Conservation (phyloP, 2,797 vertebrate genomes). For the Myotis daubentonii region DNA sequence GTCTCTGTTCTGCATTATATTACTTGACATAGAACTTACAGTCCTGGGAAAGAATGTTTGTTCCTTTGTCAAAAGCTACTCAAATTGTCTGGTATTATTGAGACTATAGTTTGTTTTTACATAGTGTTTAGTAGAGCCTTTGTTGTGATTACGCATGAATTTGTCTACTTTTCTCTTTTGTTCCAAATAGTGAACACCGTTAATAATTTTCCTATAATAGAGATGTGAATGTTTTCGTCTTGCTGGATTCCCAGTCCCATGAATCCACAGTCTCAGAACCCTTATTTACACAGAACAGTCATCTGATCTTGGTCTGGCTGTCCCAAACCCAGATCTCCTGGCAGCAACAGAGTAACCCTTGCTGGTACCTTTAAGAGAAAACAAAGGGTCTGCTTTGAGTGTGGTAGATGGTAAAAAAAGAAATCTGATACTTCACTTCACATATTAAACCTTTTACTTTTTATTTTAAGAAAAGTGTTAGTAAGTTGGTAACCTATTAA, state of each 20-base stretch:
- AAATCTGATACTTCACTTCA: background rate
- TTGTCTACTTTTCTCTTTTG: slow-evolving; percentile 27
- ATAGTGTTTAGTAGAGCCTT: background rate
- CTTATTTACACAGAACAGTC: slow-evolving; percentile 42
- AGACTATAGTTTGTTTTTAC: background rate
- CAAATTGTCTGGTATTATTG: background rate
- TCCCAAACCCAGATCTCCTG: background rate
- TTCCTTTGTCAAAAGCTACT: background rate
- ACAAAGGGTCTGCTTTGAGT: background rate
- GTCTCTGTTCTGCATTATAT: slow-evolving; percentile 33
- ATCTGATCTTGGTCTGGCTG: slow-evolving; percentile 23
- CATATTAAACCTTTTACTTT: background rate
- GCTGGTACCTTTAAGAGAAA: background rate
- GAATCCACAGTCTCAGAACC: background rate
- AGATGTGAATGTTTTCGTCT: slow-evolving; percentile 15
- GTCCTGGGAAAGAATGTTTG: slow-evolving; percentile 23
- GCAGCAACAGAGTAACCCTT: slow-evolving; percentile 45
- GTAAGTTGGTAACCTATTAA: background rate
- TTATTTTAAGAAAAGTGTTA: slow-evolving; percentile 26
- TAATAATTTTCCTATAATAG: background rate
- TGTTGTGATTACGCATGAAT: background rate
- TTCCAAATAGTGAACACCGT: background rate
- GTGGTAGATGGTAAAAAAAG: background rate
- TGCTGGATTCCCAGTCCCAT: background rate
- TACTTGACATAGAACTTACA: slow-evolving; percentile 48